phyloP scores from a whole-genome alignment of 1,140 invertebrate species.

The Heterodera carotae region DNA sequence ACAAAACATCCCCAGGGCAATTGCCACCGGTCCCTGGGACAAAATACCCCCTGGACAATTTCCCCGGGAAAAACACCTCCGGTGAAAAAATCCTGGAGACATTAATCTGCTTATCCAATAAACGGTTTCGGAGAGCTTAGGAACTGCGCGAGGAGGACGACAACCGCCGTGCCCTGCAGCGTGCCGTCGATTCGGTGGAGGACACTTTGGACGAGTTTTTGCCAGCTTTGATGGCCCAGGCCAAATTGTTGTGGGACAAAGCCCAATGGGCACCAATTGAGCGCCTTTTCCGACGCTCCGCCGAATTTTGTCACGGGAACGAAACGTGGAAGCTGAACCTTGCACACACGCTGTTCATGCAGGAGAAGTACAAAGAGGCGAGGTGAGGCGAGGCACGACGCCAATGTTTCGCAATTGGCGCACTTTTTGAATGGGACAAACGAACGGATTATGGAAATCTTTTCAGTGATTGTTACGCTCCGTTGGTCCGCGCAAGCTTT shows the following conservation, averaged over 20 bases:
- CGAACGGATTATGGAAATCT: not conserved
- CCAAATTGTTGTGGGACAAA: slow-evolving; percentile 82
- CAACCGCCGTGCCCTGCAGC: slow-evolving; percentile 35
- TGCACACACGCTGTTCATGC: slow-evolving; percentile 98
- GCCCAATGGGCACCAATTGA: slow-evolving; percentile 89
- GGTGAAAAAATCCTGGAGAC: too few species aligned
- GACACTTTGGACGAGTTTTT: slow-evolving; percentile 66
- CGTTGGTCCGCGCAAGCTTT: slow-evolving; percentile 93
- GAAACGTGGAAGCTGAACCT: slow-evolving; percentile 96
- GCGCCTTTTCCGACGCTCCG: slow-evolving; percentile 78
- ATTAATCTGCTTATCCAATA: too few species aligned
- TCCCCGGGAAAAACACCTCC: too few species aligned
- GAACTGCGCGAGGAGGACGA: slow-evolving; percentile 44
- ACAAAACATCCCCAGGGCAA: too few species aligned
- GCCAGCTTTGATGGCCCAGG: slow-evolving; percentile 93
- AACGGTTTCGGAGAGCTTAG: too few species aligned
- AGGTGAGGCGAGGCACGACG: slow-evolving; percentile 1
- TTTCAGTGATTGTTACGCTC: slow-evolving; percentile 85
- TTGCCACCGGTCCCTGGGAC: too few species aligned
- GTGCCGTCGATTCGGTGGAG: slow-evolving; percentile 48
- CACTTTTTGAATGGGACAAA: not conserved
- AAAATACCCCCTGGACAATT: too few species aligned
- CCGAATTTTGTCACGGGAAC: slow-evolving; percentile 95
- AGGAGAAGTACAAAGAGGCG: slow-evolving; percentile 68
- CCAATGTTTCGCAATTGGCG: too few species aligned